These are phyloP conservation scores for Drosophila sp. DNA, from an alignment of 1,140 invertebrate genomes.

Conservation along the genomic window DNA sequence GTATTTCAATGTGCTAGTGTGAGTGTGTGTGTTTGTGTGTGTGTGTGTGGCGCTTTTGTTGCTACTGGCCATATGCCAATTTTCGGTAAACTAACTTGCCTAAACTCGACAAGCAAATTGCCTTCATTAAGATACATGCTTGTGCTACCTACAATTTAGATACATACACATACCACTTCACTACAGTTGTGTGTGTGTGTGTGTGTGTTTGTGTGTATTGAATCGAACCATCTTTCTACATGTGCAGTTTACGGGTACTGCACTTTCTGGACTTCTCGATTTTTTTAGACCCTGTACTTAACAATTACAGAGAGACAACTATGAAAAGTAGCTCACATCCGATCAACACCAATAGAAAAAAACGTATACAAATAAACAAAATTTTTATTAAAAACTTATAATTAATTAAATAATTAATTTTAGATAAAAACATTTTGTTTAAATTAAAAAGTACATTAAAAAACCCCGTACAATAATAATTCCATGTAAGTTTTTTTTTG, in stretches of 20 bases:
- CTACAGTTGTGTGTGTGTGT: slow-evolving; percentile 22
- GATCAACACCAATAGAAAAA: too few species aligned
- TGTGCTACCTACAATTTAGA: slow-evolving; percentile 80
- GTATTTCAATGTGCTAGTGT: slow-evolving; percentile 1
- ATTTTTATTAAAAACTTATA: too few species aligned
- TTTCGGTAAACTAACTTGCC: slow-evolving; percentile 83
- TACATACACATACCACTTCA: slow-evolving; percentile 45
- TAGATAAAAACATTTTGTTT: too few species aligned
- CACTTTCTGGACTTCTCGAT: slow-evolving; percentile 30
- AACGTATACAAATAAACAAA: too few species aligned
- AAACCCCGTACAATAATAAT: too few species aligned
- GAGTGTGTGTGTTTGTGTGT: slow-evolving; percentile 29
- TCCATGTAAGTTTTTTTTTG: too few species aligned
- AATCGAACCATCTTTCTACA: slow-evolving; percentile 41
- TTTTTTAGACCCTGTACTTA: neutral
- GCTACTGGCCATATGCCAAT: slow-evolving; percentile 83
- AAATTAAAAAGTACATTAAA: too few species aligned
- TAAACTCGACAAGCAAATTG: slow-evolving; percentile 83
- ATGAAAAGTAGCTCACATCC: too few species aligned
- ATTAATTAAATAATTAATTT: too few species aligned
- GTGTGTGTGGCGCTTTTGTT: slow-evolving; percentile 64
- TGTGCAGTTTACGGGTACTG: slow-evolving; percentile 45
- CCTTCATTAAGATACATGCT: slow-evolving; percentile 82
- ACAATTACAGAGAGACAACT: too few species aligned
- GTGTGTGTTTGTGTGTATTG: slow-evolving; percentile 31